These are phyloP conservation scores for Campoplex capitator DNA, from an alignment of 2,888 invertebrate genomes.

Conservation along the genomic window DNA sequence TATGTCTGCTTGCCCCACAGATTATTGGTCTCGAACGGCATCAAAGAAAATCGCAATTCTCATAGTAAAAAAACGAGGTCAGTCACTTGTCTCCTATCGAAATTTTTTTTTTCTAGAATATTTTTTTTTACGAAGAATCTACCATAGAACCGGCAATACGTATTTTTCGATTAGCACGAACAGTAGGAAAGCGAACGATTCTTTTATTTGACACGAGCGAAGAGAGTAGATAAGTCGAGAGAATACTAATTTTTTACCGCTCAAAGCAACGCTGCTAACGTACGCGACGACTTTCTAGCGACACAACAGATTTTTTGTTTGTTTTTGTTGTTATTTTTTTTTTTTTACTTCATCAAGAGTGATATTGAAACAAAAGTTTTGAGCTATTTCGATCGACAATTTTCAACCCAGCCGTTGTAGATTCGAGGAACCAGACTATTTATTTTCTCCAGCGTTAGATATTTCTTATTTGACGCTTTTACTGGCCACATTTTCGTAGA, in stretches of 20 bases:
- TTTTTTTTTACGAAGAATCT: too few species aligned
- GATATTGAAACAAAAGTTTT: too few species aligned
- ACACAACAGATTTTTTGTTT: background rate
- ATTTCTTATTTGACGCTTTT: background rate
- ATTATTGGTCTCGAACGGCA: slow-evolving; percentile 41
- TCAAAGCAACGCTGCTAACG: too few species aligned
- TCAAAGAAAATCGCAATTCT: slow-evolving; percentile 31
- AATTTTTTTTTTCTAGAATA: too few species aligned
- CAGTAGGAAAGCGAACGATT: background rate
- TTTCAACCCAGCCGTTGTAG: background rate
- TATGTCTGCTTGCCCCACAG: slow-evolving; percentile 31
- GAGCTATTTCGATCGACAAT: too few species aligned
- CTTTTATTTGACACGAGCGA: background rate
- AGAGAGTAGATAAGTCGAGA: too few species aligned
- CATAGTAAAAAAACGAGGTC: slow-evolving; percentile 21
- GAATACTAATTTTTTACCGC: too few species aligned
- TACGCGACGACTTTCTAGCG: too few species aligned
- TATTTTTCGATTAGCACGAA: background rate
- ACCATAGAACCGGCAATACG: too few species aligned
- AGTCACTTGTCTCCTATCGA: background rate
- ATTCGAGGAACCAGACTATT: too few species aligned
- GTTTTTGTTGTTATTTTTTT: background rate
- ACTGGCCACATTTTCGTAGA: background rate
- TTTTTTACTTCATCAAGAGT: too few species aligned
- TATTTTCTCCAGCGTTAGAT: background rate